Percentiles rank a stretch among this genome's conserved stretches.
Conservation (phyloP, 2,888 invertebrate genomes). For the Hypomecis punctinalis region DNA sequence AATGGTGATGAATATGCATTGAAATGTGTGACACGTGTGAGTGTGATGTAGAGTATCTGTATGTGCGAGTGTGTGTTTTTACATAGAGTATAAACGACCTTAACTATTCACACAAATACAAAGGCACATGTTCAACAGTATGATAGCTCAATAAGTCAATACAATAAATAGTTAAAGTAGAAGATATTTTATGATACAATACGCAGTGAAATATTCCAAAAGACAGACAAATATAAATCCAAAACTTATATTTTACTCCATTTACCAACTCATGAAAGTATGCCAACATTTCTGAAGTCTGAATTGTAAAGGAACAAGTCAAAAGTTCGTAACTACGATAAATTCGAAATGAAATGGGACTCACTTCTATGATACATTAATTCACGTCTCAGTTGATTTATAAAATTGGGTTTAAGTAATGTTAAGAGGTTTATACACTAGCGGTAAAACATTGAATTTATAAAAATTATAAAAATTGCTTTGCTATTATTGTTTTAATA, state of each 20-base stretch:
- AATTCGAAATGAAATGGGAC: constrained; percentile 33
- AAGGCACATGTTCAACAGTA: too few relatives aligned
- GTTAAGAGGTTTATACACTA: constrained; percentile 34
- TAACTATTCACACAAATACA: too few relatives aligned
- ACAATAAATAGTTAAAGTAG: too few relatives aligned
- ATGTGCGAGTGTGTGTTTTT: too few relatives aligned
- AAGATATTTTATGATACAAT: background rate
- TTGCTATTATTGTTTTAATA: background rate
- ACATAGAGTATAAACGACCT: too few relatives aligned
- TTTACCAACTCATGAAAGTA: constrained; percentile 10
- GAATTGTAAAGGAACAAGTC: constrained; percentile 12
- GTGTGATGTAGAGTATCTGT: too few relatives aligned
- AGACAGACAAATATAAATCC: background rate
- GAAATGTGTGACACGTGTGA: too few relatives aligned
- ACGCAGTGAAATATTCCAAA: background rate
- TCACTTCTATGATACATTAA: constrained; percentile 39
- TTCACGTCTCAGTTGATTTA: constrained; percentile 51
- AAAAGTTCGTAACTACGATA: constrained; percentile 35
- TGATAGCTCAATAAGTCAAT: too few relatives aligned
- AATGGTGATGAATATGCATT: too few relatives aligned
- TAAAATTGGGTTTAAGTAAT: constrained; percentile 46
- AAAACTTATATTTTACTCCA: constrained; percentile 9
- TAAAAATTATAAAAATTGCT: too few relatives aligned
- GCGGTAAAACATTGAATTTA: background rate
- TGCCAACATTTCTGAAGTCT: constrained; percentile 17